Evolutionary conservation across 2,888 invertebrate species (phyloP).

Genomic region (Holacanthella duospinosa): DNA sequence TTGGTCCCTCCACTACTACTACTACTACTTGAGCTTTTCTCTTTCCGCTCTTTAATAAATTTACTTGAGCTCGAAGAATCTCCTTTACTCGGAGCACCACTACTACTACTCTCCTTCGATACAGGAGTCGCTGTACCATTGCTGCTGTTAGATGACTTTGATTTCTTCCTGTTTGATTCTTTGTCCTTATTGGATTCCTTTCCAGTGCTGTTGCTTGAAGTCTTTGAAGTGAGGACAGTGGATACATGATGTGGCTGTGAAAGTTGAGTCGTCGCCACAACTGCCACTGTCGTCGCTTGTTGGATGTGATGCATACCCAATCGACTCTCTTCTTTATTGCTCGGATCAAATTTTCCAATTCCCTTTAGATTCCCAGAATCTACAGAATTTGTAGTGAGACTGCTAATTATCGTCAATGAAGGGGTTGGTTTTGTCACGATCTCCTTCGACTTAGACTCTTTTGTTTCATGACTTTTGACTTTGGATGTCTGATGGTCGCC

Average conservation of each 20-base stretch:
- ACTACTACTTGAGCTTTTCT: slow-evolving; percentile 25
- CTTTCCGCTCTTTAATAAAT: neutral
- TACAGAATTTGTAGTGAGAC: neutral
- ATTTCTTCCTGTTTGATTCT: neutral
- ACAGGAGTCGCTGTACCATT: neutral
- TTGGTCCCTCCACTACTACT: slow-evolving; percentile 41
- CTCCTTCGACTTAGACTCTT: neutral
- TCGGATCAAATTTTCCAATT: slow-evolving; percentile 7
- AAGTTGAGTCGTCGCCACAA: slow-evolving; percentile 29
- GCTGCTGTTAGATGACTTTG: neutral
- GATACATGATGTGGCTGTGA: neutral
- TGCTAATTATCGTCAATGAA: slow-evolving; percentile 4
- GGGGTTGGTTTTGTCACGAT: slow-evolving; percentile 5
- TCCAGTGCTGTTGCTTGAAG: neutral
- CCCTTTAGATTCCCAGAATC: slow-evolving; percentile 4
- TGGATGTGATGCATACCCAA: neutral
- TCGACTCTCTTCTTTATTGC: slow-evolving; percentile 14
- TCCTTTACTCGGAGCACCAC: neutral
- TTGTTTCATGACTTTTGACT: neutral
- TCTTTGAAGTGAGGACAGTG: neutral
- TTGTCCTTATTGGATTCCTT: neutral
- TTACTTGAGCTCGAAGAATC: neutral
- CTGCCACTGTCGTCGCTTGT: slow-evolving; percentile 33
- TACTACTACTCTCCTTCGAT: neutral
- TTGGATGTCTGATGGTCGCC: neutral